Percentiles rank a stretch among this genome's conserved stretches.
Evolutionary conservation across 2,888 invertebrate genomes (phyloP).

Genomic region (Drosophila demipolita): DNA sequence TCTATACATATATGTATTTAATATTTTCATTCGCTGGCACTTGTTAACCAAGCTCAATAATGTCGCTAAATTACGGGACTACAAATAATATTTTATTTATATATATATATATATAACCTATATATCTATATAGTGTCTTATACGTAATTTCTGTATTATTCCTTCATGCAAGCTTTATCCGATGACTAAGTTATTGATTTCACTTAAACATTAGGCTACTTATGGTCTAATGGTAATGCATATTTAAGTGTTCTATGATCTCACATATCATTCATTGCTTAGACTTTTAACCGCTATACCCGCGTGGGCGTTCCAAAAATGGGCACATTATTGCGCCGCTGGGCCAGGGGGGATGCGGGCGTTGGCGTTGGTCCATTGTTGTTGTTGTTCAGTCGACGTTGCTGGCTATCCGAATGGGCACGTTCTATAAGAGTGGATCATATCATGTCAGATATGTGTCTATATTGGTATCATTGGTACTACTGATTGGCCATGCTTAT

Average conservation of each 20-base stretch:
- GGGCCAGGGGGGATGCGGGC: conserved; percentile 76
- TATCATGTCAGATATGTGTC: conserved; percentile 40
- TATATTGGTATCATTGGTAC: conserved; percentile 40
- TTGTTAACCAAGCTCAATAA: conserved; percentile 25
- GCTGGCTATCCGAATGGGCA: conserved; percentile 87
- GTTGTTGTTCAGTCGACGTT: conserved; percentile 76
- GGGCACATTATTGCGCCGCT: conserved; percentile 77
- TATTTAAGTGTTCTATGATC: conserved; percentile 46
- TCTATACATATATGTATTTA: conserved; percentile 25
- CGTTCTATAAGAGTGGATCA: conserved; percentile 85
- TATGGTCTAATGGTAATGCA: conserved; percentile 66
- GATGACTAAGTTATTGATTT: conserved; percentile 47
- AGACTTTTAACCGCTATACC: conserved; percentile 84
- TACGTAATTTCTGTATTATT: conserved; percentile 12
- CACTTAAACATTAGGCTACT: conserved; percentile 54
- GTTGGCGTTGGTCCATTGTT: conserved; percentile 68
- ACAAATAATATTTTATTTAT: conserved; percentile 16
- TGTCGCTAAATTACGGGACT: conserved; percentile 34
- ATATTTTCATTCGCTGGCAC: conserved; percentile 34
- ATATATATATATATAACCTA: conserved; percentile 6
- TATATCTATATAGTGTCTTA: conserved; percentile 20
- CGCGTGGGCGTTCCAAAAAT: conserved; percentile 84
- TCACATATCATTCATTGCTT: conserved; percentile 47
- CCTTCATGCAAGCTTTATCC: conserved; percentile 45
- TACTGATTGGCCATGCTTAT: conserved; percentile 56